Evolutionary conservation across 2,113 vertebrate genomes (phyloP).

Genomic region (Abramis brama): DNA sequence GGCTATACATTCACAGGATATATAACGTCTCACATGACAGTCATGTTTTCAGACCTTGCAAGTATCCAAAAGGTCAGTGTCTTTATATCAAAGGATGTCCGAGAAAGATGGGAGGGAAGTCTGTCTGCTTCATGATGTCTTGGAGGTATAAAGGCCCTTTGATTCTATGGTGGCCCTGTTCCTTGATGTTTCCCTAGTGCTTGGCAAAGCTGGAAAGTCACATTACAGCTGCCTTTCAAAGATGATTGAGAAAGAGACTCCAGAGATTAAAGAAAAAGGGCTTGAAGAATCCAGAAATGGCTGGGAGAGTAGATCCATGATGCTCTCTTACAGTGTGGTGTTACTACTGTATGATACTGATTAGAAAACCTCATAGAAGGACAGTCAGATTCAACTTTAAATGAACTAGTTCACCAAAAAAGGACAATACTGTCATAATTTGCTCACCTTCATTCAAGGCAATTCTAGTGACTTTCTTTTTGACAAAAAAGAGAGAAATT

Average conservation of each 20-base stretch:
- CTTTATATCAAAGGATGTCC: constrained; percentile 25
- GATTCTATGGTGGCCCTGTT: constrained; percentile 45
- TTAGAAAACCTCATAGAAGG: not conserved
- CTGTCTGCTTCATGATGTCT: constrained; percentile 35
- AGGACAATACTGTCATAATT: not conserved
- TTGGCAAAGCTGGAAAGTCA: constrained; percentile 29
- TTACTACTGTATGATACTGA: not conserved
- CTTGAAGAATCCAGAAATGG: not conserved
- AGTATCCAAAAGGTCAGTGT: not conserved
- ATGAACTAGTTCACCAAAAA: not conserved
- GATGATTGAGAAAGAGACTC: constrained; percentile 63
- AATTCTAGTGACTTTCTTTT: not conserved
- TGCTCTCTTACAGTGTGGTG: not conserved
- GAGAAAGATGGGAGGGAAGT: constrained; percentile 32
- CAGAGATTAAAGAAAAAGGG: constrained; percentile 47
- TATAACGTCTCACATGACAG: not conserved
- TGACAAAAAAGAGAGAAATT: not conserved
- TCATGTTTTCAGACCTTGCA: not conserved
- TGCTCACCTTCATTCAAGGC: not conserved
- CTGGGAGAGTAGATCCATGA: not conserved
- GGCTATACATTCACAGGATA: not conserved
- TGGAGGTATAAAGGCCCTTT: constrained; percentile 40
- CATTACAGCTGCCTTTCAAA: constrained; percentile 38
- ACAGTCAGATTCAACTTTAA: not conserved
- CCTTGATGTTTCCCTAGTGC: constrained; percentile 38